Conservation (phyloP, 1,140 invertebrate species). For the Ladona fulva region DNA sequence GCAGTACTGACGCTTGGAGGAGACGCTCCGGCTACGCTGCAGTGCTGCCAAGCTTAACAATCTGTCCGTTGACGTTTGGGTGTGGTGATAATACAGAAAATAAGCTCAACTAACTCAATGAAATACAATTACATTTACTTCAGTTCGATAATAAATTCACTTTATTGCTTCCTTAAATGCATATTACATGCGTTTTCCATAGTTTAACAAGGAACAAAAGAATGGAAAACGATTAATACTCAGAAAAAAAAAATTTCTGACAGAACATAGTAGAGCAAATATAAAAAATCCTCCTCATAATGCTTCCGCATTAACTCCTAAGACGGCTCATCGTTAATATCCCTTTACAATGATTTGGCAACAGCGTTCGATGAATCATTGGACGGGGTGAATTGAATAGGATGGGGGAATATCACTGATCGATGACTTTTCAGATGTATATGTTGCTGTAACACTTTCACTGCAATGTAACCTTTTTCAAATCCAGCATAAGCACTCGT, state of each 20-base stretch:
- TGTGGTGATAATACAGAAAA: background rate
- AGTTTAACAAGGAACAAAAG: too few relatives aligned
- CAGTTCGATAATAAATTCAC: background rate
- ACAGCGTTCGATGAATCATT: constrained; percentile 1
- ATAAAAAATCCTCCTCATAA: too few relatives aligned
- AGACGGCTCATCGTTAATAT: too few relatives aligned
- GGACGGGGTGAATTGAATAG: background rate
- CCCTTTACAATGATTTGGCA: background rate
- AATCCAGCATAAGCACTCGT: too few relatives aligned
- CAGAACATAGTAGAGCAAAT: too few relatives aligned
- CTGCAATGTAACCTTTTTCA: too few relatives aligned
- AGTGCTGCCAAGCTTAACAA: constrained; percentile 1
- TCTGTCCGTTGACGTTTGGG: background rate
- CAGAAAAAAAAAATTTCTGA: too few relatives aligned
- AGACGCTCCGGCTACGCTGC: constrained; percentile 4
- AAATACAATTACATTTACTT: background rate
- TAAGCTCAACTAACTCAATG: background rate
- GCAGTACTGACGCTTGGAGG: constrained; percentile 1
- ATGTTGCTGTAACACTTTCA: too few relatives aligned
- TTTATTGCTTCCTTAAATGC: too few relatives aligned
- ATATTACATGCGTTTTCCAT: too few relatives aligned
- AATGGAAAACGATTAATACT: too few relatives aligned
- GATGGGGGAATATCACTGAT: background rate
- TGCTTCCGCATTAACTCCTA: too few relatives aligned
- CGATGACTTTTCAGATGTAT: background rate